phyloP scores from a whole-genome alignment of 2,113 vertebrate species.

The Ranitomeya variabilis region DNA sequence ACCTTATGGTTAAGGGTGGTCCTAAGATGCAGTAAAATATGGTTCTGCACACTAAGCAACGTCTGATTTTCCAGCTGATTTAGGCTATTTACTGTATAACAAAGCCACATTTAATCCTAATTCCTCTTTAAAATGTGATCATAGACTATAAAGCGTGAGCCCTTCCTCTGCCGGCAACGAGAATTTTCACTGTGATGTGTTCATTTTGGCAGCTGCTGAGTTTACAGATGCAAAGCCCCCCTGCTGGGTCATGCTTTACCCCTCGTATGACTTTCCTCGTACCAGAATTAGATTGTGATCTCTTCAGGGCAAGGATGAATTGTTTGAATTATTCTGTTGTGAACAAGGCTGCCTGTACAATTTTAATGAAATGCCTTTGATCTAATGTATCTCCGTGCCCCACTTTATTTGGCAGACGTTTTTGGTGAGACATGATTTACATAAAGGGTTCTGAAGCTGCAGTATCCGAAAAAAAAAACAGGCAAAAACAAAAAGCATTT shows the following conservation, averaged over 20 bases:
- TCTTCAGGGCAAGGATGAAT: conserved; percentile 52
- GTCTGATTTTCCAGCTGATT: not conserved
- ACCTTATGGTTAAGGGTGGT: not conserved
- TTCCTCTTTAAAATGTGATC: not conserved
- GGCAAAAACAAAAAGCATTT: conserved; percentile 41
- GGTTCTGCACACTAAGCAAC: not conserved
- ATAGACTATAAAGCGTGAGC: not conserved
- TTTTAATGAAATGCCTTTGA: conserved; percentile 55
- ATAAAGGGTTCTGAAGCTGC: conserved; percentile 39
- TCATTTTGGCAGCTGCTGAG: conserved; percentile 13
- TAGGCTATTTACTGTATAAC: not conserved
- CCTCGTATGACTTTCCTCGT: not conserved
- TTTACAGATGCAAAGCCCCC: conserved; percentile 33
- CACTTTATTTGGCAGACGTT: conserved; percentile 53
- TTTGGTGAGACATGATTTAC: conserved; percentile 44
- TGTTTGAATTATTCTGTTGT: conserved; percentile 43
- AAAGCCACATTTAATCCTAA: not conserved
- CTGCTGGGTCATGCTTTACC: conserved; percentile 21
- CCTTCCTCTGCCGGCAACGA: not conserved
- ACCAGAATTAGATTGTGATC: conserved; percentile 51
- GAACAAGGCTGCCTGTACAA: conserved; percentile 36
- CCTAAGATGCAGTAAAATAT: not conserved
- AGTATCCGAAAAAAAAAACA: conserved; percentile 8
- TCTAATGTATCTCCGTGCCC: conserved; percentile 51
- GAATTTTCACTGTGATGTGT: conserved; percentile 24